Conservation (phyloP, 2,113 vertebrate genomes). For the Noturus placidus region DNA sequence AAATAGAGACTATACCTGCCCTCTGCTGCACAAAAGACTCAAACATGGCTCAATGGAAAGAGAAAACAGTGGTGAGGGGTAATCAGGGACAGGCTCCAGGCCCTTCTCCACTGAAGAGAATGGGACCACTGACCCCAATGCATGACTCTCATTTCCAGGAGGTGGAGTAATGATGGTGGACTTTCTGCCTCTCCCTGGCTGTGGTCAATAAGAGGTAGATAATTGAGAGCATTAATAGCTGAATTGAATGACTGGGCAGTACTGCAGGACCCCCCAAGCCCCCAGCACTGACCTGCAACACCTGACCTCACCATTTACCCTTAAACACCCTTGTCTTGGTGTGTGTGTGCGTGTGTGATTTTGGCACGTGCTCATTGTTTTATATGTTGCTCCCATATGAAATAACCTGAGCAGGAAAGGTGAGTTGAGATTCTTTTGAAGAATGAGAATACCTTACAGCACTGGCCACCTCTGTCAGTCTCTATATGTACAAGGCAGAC, state of each 20-base stretch:
- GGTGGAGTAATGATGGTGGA: conserved; percentile 71
- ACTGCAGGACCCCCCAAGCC: conserved; percentile 62
- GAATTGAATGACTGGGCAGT: conserved; percentile 67
- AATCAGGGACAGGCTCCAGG: neutral
- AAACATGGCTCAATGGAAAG: neutral
- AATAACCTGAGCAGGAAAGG: conserved; percentile 56
- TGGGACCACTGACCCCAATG: conserved; percentile 70
- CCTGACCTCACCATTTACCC: conserved; percentile 42
- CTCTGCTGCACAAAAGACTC: conserved; percentile 54
- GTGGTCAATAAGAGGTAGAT: conserved; percentile 70
- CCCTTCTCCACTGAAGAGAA: conserved; percentile 65
- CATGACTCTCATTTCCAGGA: conserved; percentile 77
- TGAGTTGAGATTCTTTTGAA: conserved; percentile 49
- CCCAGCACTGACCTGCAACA: conserved; percentile 50
- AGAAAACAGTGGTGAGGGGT: neutral
- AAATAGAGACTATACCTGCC: conserved; percentile 62
- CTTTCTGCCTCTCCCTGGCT: conserved; percentile 31
- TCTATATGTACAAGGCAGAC: conserved; percentile 54
- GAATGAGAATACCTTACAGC: conserved; percentile 60
- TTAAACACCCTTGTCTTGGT: conserved; percentile 1
- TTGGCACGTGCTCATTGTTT: neutral
- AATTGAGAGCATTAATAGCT: conserved; percentile 67
- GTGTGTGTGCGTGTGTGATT: neutral
- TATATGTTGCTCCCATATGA: conserved; percentile 56
- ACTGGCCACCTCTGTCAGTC: conserved; percentile 61